Base-by-base conservation (phyloP, 1,140 invertebrate genomes). In the Druon quercuslanigerum region DNA sequence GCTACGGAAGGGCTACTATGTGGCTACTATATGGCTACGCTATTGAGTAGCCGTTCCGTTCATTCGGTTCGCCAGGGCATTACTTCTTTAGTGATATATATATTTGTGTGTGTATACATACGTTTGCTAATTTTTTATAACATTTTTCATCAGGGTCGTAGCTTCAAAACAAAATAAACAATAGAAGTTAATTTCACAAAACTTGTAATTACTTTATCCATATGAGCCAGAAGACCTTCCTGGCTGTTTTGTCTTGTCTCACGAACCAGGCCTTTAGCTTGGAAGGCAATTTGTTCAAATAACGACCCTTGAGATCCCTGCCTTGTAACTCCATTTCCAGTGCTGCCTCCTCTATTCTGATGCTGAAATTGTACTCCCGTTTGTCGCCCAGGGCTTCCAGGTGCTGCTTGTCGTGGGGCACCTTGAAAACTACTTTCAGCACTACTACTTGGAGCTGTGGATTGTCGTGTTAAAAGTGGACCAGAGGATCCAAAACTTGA, bases 191-290 rank as follows among this genome's bases (percentile, higher is more conserved):
- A 75, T 54, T 51, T 80, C 50, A 77, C 13, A 72, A 78, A 46
- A 70, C 73, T 77, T 50, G 66, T 72, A 73, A 51, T 75, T 80
- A 96, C 96, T 93, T 97, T 97, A 82, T 97, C 96, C 93, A 98
- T 96, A 75, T 97, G 96, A 13, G 96, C 96, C n/a, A 98, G 89
- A 1, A 98, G 82, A 17, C 96, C 96, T 86, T 98, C 96, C 88
- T 98, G 96, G 84, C 96, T 97, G 84, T 96, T 96, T 88, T 98
- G 96, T 9, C 96, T 92, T 0, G 96, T 96, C 86, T 97, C 96
- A 57, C 94, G 92, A 4, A 97, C 96, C 72, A 97, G 87, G 83
- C 97, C 96, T 87, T 97, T 97, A 1, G 96, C 96, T 83, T 97
- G 96, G 0, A 93, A 94, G 1, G 96, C 95, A 80, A 98, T 95